Base-by-base conservation (phyloP, 2,888 invertebrate genomes). In the Marronus borbonicus region DNA sequence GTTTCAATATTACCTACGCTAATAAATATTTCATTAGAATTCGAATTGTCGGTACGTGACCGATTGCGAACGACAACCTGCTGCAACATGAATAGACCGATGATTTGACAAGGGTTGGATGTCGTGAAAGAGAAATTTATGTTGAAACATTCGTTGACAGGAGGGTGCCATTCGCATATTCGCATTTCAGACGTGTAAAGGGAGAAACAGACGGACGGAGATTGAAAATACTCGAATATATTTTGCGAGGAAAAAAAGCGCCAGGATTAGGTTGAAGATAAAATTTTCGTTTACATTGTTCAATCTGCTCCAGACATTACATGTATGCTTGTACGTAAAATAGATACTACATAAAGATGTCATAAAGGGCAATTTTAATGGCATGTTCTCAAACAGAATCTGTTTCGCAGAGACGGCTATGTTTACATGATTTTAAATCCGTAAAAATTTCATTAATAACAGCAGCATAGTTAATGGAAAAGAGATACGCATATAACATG, bases 21-120 rank as follows among this genome's bases (percentile, higher is more conserved):
- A 72, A 72, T 72, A 72, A 58, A 72, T 72, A 72, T 72, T 72
- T 60, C 60, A 72, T 72, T 60, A 58, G 60, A 72, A 44, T 39
- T 72, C 60, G 20, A 24, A 72, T 72, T 36, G 24, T 60, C 20
- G 36, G 72, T 8, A 60, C 60, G 58, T 72, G 58, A 72, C 72
- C n/a, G 44, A 14, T 20, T 72, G 60, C 39, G 39, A 60, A 24
- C 17, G 60, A 72, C 49, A 49, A 28, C 49, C 24, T 68, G 24
- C 20, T 49, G 12, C 20, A 49, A 60, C 44, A 24, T 44, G 60
- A 72, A 72, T 72, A 39, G 58, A 58, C 60, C 8, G 72, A 17
- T 70, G 70, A 70, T 58, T 58, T 39, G 70, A 70, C 31, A 58
- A 55, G 52, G 52, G 69, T 69, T 69, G 69, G 52, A 36, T 52